Conservation (phyloP, 2,113 vertebrate species). For the Phylloscopus whistleri region DNA sequence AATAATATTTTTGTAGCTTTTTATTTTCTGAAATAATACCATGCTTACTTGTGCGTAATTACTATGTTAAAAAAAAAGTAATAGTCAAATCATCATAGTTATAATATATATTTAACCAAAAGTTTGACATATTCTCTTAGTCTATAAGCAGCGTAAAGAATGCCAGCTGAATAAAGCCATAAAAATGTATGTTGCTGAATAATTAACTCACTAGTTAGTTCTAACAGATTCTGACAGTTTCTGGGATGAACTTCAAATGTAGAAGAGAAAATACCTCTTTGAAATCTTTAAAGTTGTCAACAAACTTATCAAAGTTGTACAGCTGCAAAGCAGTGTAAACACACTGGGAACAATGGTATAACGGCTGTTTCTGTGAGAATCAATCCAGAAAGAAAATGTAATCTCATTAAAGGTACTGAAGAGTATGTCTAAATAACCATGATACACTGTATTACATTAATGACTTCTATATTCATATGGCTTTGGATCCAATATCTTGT, state of each 20-base stretch:
- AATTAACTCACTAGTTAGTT: neutral
- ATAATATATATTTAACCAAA: neutral
- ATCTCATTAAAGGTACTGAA: neutral
- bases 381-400: neutral
- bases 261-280: neutral
- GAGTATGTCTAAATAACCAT: neutral
- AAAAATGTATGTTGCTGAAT: neutral
- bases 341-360: neutral
- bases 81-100: neutral
- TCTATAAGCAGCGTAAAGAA: neutral
- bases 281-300: neutral
- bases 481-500: neutral
- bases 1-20: neutral
- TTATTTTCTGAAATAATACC: neutral
- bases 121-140: neutral
- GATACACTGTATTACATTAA: neutral
- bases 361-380: neutral
- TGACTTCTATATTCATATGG: neutral
- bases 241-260: neutral
- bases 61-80: rapidly evolving
- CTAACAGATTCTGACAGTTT: neutral
- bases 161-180: neutral
- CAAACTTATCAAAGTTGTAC: neutral
- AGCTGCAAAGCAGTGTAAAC: neutral
- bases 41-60: neutral